Conservation (phyloP, 2,888 invertebrate genomes). For the Itoplectis maculator region DNA sequence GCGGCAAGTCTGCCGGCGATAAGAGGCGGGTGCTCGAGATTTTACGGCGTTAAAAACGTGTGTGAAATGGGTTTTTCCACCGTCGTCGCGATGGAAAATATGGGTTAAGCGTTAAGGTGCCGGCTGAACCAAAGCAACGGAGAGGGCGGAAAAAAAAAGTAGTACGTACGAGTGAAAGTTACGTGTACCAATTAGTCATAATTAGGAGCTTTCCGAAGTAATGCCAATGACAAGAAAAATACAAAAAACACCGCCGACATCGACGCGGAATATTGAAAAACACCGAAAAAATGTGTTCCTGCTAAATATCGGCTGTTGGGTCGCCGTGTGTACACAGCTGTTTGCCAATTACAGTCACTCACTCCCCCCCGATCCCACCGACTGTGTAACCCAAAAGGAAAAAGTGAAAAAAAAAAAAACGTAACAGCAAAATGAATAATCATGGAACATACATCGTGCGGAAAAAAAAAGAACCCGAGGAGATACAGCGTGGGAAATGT, state of each 20-base stretch:
- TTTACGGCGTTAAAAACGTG: constrained; percentile 36
- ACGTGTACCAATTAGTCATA: constrained; percentile 38
- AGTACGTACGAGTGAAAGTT: constrained; percentile 7
- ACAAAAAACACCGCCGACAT: neutral
- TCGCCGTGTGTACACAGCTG: neutral
- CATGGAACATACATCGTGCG: neutral
- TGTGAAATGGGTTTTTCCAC: constrained; percentile 4
- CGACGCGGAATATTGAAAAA: constrained; percentile 4
- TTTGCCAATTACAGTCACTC: neutral
- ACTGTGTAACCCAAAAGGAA: neutral
- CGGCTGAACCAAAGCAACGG: constrained; percentile 62
- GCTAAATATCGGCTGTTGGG: neutral
- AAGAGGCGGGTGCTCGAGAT: constrained; percentile 61
- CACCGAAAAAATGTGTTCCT: neutral
- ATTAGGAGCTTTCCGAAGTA: constrained; percentile 12
- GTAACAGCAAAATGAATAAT: neutral
- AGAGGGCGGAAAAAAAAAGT: constrained; percentile 54
- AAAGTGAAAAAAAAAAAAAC: neutral
- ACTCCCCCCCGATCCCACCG: no score
- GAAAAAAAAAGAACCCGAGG: neutral
- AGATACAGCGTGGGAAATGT: neutral
- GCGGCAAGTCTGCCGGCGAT: constrained; percentile 36
- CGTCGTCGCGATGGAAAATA: constrained; percentile 16
- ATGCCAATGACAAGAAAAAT: constrained; percentile 1
- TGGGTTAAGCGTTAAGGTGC: constrained; percentile 27